Evolutionary conservation across 2,113 vertebrate genomes (phyloP), one percentile per base, ranked within the genome.

Genomic region (Hypanus sabinus): DNA sequence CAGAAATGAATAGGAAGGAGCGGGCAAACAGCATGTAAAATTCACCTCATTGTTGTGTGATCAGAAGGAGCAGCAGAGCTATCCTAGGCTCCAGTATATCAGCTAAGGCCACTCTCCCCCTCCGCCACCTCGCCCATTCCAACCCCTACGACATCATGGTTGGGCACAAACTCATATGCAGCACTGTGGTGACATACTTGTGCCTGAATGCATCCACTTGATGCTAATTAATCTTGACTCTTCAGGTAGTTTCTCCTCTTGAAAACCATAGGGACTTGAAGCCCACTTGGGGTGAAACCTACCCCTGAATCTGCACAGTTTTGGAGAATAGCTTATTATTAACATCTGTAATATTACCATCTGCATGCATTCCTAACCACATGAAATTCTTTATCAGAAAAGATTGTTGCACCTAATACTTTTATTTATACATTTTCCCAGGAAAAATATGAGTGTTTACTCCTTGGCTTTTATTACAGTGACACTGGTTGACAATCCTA

Each of bases 311-410:
- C 85, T 36, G 85, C 85, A 33, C 27, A 5, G 14, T 90, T 88
- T 90, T 68, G 60, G 85, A 90, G 60, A 65, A 90, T 16, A 90
- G 33, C 16, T 90, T 90, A 90, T 33, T 18, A 90, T 60, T 65
- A n/a, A 33, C 85, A 68, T 18, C 7, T 88, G 62, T 88, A 88
- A 88, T 65, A 33, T 65, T 90, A 33, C 30, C 33, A n/a, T 33
- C 30, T 68, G n/a, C 30, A 65, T 90, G 6, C 62, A 68, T 20
- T 90, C 60, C n/a, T 90, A 68, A 90, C 60, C 57, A 33, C 57
- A 68, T 7, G 12, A 88, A 24, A 60, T n/a, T 60, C 83, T 60
- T 87, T 83, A 30, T 9, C 81, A 60, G 46, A 14, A 55, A 83
- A 87, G 55, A 27, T 22, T 57, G 57, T 62, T n/a, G 30, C 55